These are phyloP conservation scores for Coranthus polyacanthus DNA, from an alignment of 2,797 vertebrate species.

Conservation along the genomic window DNA sequence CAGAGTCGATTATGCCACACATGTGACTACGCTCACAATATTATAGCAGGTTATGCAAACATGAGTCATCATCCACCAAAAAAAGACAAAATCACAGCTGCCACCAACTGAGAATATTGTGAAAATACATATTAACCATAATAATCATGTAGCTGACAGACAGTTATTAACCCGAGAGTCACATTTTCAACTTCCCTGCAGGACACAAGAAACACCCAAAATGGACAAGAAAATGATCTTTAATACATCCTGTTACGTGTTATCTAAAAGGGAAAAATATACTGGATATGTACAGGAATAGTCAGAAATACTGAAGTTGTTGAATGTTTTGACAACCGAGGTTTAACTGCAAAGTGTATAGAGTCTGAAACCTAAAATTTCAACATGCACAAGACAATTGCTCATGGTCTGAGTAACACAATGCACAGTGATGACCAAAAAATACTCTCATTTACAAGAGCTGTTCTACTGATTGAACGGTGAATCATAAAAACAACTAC, in stretches of 20 bases:
- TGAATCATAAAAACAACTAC: not conserved
- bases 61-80: too few relatives aligned
- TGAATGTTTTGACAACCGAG: too few relatives aligned
- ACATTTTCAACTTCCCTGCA: not conserved
- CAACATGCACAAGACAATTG: slow-evolving; percentile 2
- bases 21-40: not conserved
- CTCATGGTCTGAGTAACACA: not conserved
- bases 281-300: too few relatives aligned
- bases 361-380: not conserved
- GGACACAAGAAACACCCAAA: not conserved
- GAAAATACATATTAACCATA: slow-evolving; percentile 16
- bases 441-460: not conserved
- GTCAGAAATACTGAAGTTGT: not conserved
- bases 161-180: slow-evolving; percentile 7
- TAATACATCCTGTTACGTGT: too few relatives aligned
- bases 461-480: not conserved
- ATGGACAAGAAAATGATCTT: not conserved
- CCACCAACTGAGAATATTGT: slow-evolving; percentile 14
- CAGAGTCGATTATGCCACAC: too few relatives aligned
- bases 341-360: not conserved
- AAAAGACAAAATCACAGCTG: slow-evolving; percentile 8
- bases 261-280: slow-evolving; percentile 1
- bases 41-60: not conserved
- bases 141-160: slow-evolving; percentile 10
- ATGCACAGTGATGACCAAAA: not conserved